These are phyloP conservation scores for Halictus ligatus DNA, from an alignment of 2,888 invertebrate species.

Conservation along the genomic window DNA sequence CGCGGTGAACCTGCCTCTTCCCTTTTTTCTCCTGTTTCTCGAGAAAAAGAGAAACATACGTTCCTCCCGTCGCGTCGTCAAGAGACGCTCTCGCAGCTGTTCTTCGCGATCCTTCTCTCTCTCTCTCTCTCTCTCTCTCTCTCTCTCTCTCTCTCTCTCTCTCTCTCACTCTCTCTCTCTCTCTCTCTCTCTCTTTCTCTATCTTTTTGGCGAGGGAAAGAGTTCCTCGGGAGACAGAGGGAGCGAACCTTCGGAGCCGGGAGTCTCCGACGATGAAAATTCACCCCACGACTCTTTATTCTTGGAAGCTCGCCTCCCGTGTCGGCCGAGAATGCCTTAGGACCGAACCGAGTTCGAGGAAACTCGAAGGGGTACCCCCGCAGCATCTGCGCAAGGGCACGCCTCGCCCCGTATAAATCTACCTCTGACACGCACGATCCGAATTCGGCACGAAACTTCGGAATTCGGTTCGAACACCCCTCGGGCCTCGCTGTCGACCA, in stretches of 20 bases:
- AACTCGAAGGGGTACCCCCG: conserved; percentile 54
- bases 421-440: conserved; percentile 36
- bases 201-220: conserved; percentile 26
- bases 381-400: conserved; percentile 68
- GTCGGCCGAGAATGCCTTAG: conserved; percentile 60
- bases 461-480: conserved; percentile 22
- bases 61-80: conserved; percentile 48
- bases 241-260: conserved; percentile 5
- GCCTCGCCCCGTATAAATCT: conserved; percentile 72
- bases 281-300: conserved; percentile 79
- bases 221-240: conserved; percentile 33
- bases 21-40: conserved; percentile 45
- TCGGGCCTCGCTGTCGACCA: not conserved
- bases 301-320: conserved; percentile 68
- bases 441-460: conserved; percentile 37
- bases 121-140: not conserved
- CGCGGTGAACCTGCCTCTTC: conserved; percentile 41
- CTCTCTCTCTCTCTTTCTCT: not conserved
- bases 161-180: conserved; percentile 49
- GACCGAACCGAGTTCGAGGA: conserved; percentile 61
- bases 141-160: conserved; percentile 49
- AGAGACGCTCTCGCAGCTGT: conserved; percentile 68
- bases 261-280: conserved; percentile 71
- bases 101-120: conserved; percentile 59
- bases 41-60: conserved; percentile 64